These are phyloP conservation scores for Drosophila paranaensis DNA, from an alignment of 2,888 invertebrate species.

Conservation along the genomic window DNA sequence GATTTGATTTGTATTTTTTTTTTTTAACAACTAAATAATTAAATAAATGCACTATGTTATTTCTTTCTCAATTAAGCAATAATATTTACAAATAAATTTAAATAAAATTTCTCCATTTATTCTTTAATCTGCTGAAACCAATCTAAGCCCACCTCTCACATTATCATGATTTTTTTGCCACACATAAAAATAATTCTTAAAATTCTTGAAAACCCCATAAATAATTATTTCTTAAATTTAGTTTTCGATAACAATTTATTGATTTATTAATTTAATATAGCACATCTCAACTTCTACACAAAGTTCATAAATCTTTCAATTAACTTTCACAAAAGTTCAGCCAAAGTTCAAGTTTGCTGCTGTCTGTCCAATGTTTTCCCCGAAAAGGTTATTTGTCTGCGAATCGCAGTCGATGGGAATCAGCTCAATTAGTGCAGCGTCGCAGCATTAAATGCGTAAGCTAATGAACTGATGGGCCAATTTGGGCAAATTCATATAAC, in stretches of 20 bases:
- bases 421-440: conserved; percentile 33
- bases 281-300: background rate
- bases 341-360: background rate
- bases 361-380: conserved; percentile 1
- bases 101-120: too few relatives aligned
- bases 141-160: too few relatives aligned
- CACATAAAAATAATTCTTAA: too few relatives aligned
- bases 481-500: conserved; percentile 13
- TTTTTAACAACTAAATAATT: too few relatives aligned
- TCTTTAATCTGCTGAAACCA: too few relatives aligned
- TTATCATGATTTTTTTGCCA: too few relatives aligned
- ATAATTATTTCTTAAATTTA: background rate
- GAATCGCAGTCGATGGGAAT: conserved; percentile 12
- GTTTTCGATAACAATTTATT: background rate
- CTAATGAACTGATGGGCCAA: conserved; percentile 28
- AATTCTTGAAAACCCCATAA: background rate
- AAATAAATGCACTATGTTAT: too few relatives aligned
- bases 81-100: too few relatives aligned
- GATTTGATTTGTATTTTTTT: too few relatives aligned
- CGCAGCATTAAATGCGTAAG: conserved; percentile 17
- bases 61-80: too few relatives aligned
- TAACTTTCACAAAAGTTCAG: background rate
- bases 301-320: background rate
- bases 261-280: background rate
- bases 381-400: conserved; percentile 10